Evolutionary conservation across 2,113 vertebrate species (phyloP).

Genomic region (Peromyscus polionotus): DNA sequence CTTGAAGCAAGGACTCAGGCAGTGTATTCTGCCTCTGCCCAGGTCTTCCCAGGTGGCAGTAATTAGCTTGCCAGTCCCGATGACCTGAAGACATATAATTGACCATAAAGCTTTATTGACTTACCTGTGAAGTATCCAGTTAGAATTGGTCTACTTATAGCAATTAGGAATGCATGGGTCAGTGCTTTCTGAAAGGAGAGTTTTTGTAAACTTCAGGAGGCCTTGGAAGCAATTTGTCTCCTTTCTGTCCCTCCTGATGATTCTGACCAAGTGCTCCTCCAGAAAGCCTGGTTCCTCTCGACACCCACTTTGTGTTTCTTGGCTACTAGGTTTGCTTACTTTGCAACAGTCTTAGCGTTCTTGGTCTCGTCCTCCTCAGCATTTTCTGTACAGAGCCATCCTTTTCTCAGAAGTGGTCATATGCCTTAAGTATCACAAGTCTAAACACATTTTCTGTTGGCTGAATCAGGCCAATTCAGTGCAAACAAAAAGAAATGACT

Average conservation of each 20-base stretch:
- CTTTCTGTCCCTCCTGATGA: background rate
- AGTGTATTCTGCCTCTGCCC: background rate
- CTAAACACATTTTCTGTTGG: slow-evolving; percentile 42
- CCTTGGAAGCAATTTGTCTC: background rate
- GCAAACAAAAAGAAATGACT: slow-evolving; percentile 36
- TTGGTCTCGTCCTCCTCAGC: background rate
- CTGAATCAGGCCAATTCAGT: background rate
- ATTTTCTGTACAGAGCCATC: background rate
- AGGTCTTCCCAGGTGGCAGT: background rate
- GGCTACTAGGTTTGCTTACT: slow-evolving; percentile 28
- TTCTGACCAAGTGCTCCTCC: background rate
- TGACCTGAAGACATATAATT: background rate
- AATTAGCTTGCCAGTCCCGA: background rate
- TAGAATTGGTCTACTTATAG: background rate
- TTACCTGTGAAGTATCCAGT: background rate
- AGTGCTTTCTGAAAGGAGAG: background rate
- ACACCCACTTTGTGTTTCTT: slow-evolving; percentile 10
- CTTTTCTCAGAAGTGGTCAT: slow-evolving; percentile 28
- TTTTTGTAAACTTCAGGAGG: background rate
- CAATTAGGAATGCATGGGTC: background rate
- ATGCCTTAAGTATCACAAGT: background rate
- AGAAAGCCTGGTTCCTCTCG: background rate
- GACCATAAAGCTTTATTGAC: background rate
- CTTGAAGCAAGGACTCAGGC: background rate
- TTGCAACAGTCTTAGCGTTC: background rate